These are phyloP conservation scores for Leptoteleia sp. DNA, from an alignment of 1,140 invertebrate genomes.

Conservation along the genomic window DNA sequence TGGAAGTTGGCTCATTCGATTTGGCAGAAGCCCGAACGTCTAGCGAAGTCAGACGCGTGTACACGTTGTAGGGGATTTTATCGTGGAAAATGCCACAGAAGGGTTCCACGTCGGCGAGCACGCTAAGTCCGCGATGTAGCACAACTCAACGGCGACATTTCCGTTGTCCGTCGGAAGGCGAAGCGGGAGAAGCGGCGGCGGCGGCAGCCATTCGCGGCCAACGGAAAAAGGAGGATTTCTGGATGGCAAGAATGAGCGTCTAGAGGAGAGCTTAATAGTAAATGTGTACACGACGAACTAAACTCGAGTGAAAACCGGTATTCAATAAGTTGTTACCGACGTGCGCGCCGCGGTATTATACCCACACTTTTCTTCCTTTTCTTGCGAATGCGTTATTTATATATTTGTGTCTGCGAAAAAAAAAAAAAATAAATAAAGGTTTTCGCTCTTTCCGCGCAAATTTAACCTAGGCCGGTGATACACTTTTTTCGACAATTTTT, in stretches of 20 bases:
- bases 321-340: conserved; percentile 45
- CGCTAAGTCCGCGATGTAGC: conserved; percentile 67
- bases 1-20: conserved; percentile 18
- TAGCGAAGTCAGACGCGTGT: conserved; percentile 39
- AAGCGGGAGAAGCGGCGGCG: conserved; percentile 58
- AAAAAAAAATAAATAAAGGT: too few relatives aligned
- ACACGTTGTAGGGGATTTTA: conserved; percentile 44
- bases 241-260: conserved; percentile 63
- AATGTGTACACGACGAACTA: conserved; percentile 60
- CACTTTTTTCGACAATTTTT: too few relatives aligned
- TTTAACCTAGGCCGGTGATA: too few relatives aligned
- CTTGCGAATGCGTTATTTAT: conserved; percentile 16
- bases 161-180: conserved; percentile 70
- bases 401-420: background rate
- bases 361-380: conserved; percentile 39
- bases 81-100: conserved; percentile 66
- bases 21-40: conserved; percentile 34
- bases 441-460: too few relatives aligned
- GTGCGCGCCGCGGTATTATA: conserved; percentile 2
- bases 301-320: conserved; percentile 64
- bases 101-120: conserved; percentile 66
- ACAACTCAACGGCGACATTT: conserved; percentile 70
- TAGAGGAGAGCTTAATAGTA: conserved; percentile 61
- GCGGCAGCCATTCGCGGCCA: conserved; percentile 52
- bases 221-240: conserved; percentile 52